Evolutionary conservation across 2,797 vertebrate genomes (phyloP), one percentile per base, ranked within the genome.

Genomic region (Syndactyla subalaris): DNA sequence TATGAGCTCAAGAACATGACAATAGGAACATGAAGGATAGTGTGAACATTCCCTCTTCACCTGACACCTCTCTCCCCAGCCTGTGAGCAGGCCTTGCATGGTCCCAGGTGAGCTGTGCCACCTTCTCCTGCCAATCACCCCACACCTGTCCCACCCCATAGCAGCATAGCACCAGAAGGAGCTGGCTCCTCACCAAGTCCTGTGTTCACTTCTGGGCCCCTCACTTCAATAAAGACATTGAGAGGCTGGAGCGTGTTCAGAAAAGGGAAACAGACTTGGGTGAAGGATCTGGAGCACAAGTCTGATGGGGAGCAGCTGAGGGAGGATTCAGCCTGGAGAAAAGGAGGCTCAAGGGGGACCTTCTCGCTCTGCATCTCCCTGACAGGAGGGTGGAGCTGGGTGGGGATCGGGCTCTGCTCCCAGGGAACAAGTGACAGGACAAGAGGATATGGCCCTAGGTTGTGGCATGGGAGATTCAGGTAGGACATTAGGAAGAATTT

Each of bases 401-500:
- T 22, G 17, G 12, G 20, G 3, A 9, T 32, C 0, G 0, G 52
- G 61, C 29, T 80, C 45, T 72, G 39, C 61, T 52, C 23, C 6
- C 20, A 66, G 59, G 20, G n/a, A 73, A 46, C n/a, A 66, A 6
- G 38, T 8, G 29, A 67, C 61, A 74, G 46, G n/a, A 74, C 1
- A 34, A 52, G 52, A 74, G 15, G 17, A 1, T 51, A 48, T 0
- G 0, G 39, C 14, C 34, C 52, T 39, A 32, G 13, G 39, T 39
- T 41, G 46, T 6, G 67, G 17, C 30, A 88, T 34, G 6, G 30
- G n/a, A 59, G 54, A 24, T 75, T 75, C 12, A 61, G 41, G 34
- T 19, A 55, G 54, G 41, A 5, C 34, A 46, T 54, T 30, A 48
- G 1, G 0, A 22, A 54, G 74, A 67, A 81, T 27, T 46, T 67